Evolutionary conservation across 2,797 vertebrate genomes (phyloP), one percentile per base, ranked within the genome.

Genomic region (Eulemur rubriventer): DNA sequence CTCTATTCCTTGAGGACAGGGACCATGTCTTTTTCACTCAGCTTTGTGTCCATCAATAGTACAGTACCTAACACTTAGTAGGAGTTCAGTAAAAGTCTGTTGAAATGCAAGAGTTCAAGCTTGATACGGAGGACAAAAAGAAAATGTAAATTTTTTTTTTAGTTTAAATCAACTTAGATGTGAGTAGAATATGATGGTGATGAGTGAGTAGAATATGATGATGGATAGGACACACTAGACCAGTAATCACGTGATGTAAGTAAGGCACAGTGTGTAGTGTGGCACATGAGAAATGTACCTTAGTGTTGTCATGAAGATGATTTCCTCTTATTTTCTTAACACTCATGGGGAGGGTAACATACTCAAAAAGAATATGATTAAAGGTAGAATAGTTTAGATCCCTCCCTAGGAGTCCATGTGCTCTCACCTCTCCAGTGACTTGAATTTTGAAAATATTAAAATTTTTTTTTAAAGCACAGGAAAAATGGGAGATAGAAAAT

Each of bases 401-500:
- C 50, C 84, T 75, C 38, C 55, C n/a, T 52, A 91, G 69, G 38
- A 91, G 35, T 94, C 83, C 28, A 67, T 22, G 4, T 90, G 30
- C 48, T 95, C 50, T 96, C 69, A 80, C 50, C 30, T 87, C 55
- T 91, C 80, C 65, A 83, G 18, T 81, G 26, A 79, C n/a, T 61
- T 91, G 50, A 63, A n/a, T 48, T 93, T 95, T 96, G 70, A 70
- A 92, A 94, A 93, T 41, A 46, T 65, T 11, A n/a, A 61, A 55
- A 30, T 38, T 4, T 2, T 59, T 24, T 59, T 24, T 52, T 30
- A 76, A 82, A 59, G 14, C 5, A 48, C 90, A 96, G 65, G 18
- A 76, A 94, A 96, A 61, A 72, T 16, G 6, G 57, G 10, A 14
- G 33, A 8, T 63, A 82, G 75, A 88, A 85, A 95, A 94, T 43